Evolutionary conservation across 2,797 vertebrate species (phyloP), one percentile per base, ranked within the genome.

Genomic region (Acridotheres tristis): DNA sequence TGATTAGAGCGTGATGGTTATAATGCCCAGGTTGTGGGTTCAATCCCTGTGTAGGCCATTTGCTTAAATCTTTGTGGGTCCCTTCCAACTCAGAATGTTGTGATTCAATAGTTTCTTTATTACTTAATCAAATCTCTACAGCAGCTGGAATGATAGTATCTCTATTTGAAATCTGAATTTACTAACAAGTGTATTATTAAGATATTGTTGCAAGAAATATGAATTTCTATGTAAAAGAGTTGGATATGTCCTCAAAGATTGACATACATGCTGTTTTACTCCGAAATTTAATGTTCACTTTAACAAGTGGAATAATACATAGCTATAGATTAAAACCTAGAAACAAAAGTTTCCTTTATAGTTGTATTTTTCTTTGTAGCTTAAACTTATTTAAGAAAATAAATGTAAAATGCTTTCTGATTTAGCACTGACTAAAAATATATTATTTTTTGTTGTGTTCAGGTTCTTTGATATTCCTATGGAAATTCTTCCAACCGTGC

Each of bases 381-480:
- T 84, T 78, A 75, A 55, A 48, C 1, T 71, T 87, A 36, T 51
- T 63, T 71, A 67, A 85, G 29, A 85, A 90, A 88, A 85, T 21
- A 83, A 82, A 47, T 45, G 10, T 30, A 71, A 77, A 66, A 82
- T 67, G 22, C 25, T 71, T 77, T 77, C 48, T 73, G 32, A 78
- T 86, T 86, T 81, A 80, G 5, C 27, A 32, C 14, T 77, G 40
- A 74, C 30, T 30, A 8, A 51, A 71, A n/a, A 21, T 57, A 74
- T 62, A 53, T 63, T 32, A 22, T 21, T 90, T 80, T 86, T 34
- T 73, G 19, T 54, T 96, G 9, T 93, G 63, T 96, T 95, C 96
- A 99, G 99, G 62, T 99, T 99, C 97, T 99, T 99, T 97, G 99
- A 98, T 91, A 98, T 99, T 97, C 99, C 99, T 63, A 98, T 99